phyloP scores from a whole-genome alignment of 2,797 vertebrate species.

The Coreius guichenoti region DNA sequence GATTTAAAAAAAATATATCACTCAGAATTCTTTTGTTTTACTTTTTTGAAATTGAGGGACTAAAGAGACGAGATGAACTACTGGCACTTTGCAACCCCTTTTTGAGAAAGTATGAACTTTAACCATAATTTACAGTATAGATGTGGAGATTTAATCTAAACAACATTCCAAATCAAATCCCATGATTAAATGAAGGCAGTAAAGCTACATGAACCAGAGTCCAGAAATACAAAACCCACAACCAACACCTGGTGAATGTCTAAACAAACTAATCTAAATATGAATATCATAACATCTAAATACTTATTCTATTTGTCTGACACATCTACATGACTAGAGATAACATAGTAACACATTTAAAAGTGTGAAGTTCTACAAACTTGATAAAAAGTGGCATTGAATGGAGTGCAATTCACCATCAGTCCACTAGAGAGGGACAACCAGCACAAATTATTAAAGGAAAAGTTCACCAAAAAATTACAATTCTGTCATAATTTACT shows the following conservation, averaged over 20 bases:
- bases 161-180: background rate
- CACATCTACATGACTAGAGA: constrained; percentile 23
- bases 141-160: background rate
- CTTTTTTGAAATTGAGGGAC: background rate
- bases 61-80: background rate
- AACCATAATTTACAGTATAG: background rate
- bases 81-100: constrained; percentile 26
- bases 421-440: constrained; percentile 1
- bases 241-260: constrained; percentile 2
- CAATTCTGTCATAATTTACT: background rate
- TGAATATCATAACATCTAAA: background rate
- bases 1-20: constrained; percentile 7
- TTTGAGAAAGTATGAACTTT: constrained; percentile 33
- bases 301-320: constrained; percentile 4
- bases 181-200: background rate
- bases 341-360: constrained; percentile 25
- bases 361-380: constrained; percentile 15
- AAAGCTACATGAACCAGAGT: background rate
- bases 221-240: background rate
- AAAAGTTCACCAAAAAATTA: background rate
- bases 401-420: background rate
- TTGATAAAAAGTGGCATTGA: background rate
- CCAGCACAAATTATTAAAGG: background rate
- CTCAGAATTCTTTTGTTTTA: background rate
- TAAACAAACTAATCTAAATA: constrained; percentile 25